These are phyloP conservation scores for Columba janthina DNA, from an alignment of 2,113 vertebrate species.

Conservation along the genomic window DNA sequence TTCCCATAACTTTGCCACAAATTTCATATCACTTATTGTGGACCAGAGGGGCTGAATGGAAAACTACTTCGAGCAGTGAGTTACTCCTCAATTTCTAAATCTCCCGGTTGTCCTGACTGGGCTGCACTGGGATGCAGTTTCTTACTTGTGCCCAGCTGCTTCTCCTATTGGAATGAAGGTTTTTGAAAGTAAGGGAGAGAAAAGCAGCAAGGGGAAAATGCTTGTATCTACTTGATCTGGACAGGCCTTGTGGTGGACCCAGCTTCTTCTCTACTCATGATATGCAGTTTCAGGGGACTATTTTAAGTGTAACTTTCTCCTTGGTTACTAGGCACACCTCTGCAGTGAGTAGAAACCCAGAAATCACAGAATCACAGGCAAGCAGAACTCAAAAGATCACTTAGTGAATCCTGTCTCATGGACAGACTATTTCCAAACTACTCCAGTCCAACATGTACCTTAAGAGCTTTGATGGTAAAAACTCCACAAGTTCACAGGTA, in stretches of 20 bases:
- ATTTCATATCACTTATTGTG: background rate
- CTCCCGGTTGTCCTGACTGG: background rate
- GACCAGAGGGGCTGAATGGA: background rate
- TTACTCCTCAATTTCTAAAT: background rate
- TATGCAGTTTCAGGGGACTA: background rate
- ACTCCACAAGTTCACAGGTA: background rate
- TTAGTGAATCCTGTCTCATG: background rate
- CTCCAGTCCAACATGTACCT: background rate
- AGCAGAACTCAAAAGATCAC: background rate
- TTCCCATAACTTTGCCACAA: background rate
- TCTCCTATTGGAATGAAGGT: background rate
- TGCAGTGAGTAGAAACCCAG: background rate
- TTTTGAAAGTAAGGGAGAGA: background rate
- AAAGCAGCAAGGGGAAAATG: background rate
- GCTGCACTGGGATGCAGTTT: background rate
- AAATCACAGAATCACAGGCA: background rate
- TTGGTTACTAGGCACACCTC: background rate
- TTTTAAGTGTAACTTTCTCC: background rate
- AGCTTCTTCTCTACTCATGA: background rate
- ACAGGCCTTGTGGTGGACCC: background rate
- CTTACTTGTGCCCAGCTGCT: background rate
- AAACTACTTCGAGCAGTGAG: background rate
- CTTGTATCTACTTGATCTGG: background rate
- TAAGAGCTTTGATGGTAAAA: background rate
- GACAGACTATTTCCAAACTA: background rate